Evolutionary conservation across 2,797 vertebrate genomes (phyloP).

Genomic region (Xerus rutilus): DNA sequence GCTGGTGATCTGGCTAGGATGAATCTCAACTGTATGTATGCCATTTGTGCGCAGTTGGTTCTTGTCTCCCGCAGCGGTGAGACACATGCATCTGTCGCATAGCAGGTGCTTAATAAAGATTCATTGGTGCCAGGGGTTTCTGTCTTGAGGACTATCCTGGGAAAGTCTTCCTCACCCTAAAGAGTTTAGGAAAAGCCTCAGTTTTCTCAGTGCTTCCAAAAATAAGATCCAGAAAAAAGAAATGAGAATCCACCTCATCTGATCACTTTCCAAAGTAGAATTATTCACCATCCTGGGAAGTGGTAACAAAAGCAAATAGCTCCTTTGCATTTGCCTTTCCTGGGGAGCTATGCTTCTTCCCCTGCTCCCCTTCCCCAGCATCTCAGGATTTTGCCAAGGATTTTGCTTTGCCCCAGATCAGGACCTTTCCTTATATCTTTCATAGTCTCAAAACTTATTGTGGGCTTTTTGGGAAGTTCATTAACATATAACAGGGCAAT

Average conservation of each 20-base stretch:
- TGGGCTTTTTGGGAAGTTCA: neutral
- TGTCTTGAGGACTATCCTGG: neutral
- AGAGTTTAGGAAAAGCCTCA: neutral
- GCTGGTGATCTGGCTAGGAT: neutral
- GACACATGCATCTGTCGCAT: neutral
- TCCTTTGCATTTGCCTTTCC: neutral
- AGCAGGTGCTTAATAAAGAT: slow-evolving; percentile 15
- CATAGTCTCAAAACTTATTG: neutral
- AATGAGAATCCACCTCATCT: neutral
- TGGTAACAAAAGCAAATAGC: neutral
- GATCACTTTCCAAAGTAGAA: neutral
- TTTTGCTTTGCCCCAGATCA: neutral
- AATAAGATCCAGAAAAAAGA: neutral
- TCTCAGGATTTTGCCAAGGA: neutral
- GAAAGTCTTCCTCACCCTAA: slow-evolving; percentile 10
- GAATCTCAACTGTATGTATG: rapidly evolving
- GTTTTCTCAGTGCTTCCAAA: neutral
- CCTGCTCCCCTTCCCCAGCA: too few relatives aligned
- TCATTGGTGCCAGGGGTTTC: neutral
- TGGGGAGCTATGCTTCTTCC: neutral
- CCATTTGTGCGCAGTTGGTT: neutral
- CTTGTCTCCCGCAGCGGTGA: neutral
- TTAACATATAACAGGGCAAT: neutral
- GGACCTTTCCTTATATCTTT: neutral
- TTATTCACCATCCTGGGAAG: neutral